These are phyloP conservation scores for Hydraecia micacea DNA, from an alignment of 2,888 invertebrate species.

Conservation along the genomic window DNA sequence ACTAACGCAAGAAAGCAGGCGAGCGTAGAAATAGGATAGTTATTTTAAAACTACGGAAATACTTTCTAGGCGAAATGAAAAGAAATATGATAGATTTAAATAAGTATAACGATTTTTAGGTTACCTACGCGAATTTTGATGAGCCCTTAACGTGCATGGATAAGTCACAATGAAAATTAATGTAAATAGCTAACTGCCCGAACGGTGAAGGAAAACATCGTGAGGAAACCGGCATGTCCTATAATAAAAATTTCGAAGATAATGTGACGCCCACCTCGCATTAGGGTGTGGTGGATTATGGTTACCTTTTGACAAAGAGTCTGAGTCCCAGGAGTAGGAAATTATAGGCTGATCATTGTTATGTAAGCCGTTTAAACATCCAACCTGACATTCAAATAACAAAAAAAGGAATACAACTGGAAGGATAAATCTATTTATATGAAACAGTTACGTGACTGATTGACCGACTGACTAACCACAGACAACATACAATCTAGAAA, in stretches of 20 bases:
- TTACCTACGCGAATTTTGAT: neutral
- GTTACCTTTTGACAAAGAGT: neutral
- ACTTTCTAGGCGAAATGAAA: slow-evolving; percentile 18
- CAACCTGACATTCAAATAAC: slow-evolving; percentile 1
- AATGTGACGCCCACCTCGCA: neutral
- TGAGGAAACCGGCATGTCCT: neutral
- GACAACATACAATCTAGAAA: neutral
- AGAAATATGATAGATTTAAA: neutral
- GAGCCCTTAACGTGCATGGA: neutral
- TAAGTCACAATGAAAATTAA: neutral
- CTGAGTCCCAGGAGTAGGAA: neutral
- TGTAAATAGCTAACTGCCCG: neutral
- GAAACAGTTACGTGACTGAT: slow-evolving; percentile 9
- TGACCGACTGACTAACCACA: slow-evolving; percentile 13
- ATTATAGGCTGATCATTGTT: neutral
- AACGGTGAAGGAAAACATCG: neutral
- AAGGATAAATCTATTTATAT: slow-evolving; percentile 20
- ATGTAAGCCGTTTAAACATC: neutral
- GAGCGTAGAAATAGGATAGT: slow-evolving; percentile 40
- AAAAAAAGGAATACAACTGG: neutral
- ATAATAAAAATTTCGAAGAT: neutral
- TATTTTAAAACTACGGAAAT: slow-evolving; percentile 51
- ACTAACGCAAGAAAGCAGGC: slow-evolving; percentile 22
- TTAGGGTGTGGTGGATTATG: neutral
- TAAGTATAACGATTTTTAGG: neutral